phyloP scores from a whole-genome alignment of 1,140 invertebrate species.

The Acarapis woodi region DNA sequence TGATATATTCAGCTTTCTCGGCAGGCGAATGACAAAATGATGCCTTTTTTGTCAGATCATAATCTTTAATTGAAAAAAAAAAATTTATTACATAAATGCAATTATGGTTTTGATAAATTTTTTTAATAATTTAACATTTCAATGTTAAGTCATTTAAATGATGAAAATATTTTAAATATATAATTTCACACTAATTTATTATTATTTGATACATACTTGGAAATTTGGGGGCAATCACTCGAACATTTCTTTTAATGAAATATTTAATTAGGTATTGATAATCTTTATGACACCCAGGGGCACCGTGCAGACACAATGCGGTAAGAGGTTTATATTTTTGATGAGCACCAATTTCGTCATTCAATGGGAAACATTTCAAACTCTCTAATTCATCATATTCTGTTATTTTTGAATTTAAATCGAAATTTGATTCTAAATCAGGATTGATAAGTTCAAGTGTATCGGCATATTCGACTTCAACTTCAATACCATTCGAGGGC shows the following conservation, averaged over 20 bases:
- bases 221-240: constrained; percentile 10
- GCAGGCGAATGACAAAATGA: constrained; percentile 10
- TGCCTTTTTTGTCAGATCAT: too few relatives aligned
- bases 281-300: constrained; percentile 11
- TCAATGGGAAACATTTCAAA: too few relatives aligned
- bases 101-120: too few relatives aligned
- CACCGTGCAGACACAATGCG: constrained; percentile 10
- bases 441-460: background rate
- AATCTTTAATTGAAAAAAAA: too few relatives aligned
- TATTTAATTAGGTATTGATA: constrained; percentile 8
- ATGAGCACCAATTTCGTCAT: background rate
- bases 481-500: constrained; percentile 3
- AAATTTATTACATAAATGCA: too few relatives aligned
- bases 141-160: background rate
- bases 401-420: too few relatives aligned
- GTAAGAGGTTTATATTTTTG: background rate
- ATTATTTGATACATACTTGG: constrained; percentile 7
- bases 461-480: constrained; percentile 11
- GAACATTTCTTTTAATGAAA: constrained; percentile 3
- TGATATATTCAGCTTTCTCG: constrained; percentile 11
- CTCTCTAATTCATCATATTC: too few relatives aligned
- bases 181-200: too few relatives aligned
- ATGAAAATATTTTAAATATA: background rate
- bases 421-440: too few relatives aligned
- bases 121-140: background rate